Percentiles rank a stretch among this genome's conserved stretches.
These are phyloP conservation scores for Champsocephalus esox DNA, from an alignment of 2,797 vertebrate species.

Conservation along the genomic window DNA sequence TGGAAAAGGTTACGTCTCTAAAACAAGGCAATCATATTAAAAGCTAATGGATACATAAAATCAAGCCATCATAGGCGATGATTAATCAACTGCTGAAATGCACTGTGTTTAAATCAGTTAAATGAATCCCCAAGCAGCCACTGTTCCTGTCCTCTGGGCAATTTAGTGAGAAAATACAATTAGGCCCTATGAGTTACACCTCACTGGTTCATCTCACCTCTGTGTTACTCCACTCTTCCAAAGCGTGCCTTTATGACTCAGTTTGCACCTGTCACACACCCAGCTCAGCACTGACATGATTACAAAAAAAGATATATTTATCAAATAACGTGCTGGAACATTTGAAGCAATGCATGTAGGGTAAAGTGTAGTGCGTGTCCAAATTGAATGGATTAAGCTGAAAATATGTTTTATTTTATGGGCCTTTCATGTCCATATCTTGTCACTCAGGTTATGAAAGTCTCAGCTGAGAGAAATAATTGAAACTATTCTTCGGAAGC, in stretches of 20 bases:
- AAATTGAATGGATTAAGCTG: slow-evolving; percentile 41
- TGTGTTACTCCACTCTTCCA: slow-evolving; percentile 53
- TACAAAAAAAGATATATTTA: slow-evolving; percentile 39
- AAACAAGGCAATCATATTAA: slow-evolving; percentile 84
- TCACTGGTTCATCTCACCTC: slow-evolving; percentile 77
- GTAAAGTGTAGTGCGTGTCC: slow-evolving; percentile 3
- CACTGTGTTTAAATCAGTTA: slow-evolving; percentile 83
- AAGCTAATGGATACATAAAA: slow-evolving; percentile 85
- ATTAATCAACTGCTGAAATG: slow-evolving; percentile 86
- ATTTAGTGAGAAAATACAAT: slow-evolving; percentile 87
- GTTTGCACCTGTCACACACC: slow-evolving; percentile 35
- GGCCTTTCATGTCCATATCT: slow-evolving; percentile 48
- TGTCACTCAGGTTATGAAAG: slow-evolving; percentile 33
- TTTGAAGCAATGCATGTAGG: slow-evolving; percentile 31
- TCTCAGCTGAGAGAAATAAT: slow-evolving; percentile 11
- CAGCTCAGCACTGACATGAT: slow-evolving; percentile 42
- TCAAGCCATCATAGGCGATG: slow-evolving; percentile 84
- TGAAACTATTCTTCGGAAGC: slow-evolving; percentile 28
- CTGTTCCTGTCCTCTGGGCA: slow-evolving; percentile 81
- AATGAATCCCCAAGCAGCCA: slow-evolving; percentile 83
- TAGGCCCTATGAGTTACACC: slow-evolving; percentile 81
- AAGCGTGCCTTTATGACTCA: slow-evolving; percentile 56
- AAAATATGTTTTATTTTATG: slow-evolving; percentile 21
- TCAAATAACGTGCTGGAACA: slow-evolving; percentile 21
- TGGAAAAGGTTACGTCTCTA: slow-evolving; percentile 79